Base-by-base conservation (phyloP, 1,140 invertebrate genomes). In the Drosophila orosa region DNA sequence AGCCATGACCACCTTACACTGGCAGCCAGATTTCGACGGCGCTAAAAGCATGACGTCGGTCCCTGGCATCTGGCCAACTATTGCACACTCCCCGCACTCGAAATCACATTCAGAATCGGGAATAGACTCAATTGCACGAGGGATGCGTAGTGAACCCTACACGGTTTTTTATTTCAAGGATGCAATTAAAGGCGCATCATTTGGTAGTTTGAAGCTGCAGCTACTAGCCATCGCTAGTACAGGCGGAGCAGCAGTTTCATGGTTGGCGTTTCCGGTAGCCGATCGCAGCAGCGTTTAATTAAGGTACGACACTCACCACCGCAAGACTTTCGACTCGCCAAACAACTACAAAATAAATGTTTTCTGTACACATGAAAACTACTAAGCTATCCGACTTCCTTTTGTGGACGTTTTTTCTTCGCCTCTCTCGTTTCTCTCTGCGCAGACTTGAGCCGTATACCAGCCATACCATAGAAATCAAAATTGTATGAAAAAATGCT, bases 401-500 rank as follows among this genome's bases (percentile, higher is more conserved):
- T 81, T 80, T 74, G 31, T 67, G 37, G 54, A 63, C 24, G 59
- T 3, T 15, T 57, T 57, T 35, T 33, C 9, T 12, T 57, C n/a
- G 52, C 37, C 56, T 54, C 50, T 54, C 40, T 66, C 39, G 35
- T 39, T 13, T 37, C 45, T 62, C 45, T n/a, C 42, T 47, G 35
- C 40, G 42, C 48, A 40, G 40, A 50, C 52, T 59, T 73, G 17
- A 37, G 59, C 29, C 52, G 31, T 39, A 56, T 62, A 65, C 55
- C 63, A 69, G 80, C 80, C n/a, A n/a, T n/a, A n/a, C n/a, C n/a
- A 82, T 83, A 83, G 80, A 83, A 83, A 83, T 78, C 75, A 75
- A 78, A 83, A 75, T 71, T 75, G 59, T 81, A 69, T 73, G 55
- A 63, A 47, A 35, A 37, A 63, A 62, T 74, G 60, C 57, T 78